Conservation (phyloP, 2,113 vertebrate species). For the Prionailurus viverrinus region DNA sequence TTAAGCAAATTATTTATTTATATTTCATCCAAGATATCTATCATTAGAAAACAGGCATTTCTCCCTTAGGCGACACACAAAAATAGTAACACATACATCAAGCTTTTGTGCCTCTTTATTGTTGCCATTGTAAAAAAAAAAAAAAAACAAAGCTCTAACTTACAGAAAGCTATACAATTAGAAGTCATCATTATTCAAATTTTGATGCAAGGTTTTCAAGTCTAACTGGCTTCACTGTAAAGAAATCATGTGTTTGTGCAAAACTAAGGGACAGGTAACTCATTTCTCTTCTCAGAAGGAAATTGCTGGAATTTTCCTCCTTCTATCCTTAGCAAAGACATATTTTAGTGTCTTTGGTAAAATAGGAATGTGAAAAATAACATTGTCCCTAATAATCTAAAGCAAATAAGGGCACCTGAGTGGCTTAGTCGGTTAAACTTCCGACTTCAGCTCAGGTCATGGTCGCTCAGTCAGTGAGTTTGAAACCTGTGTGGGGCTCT, state of each 20-base stretch:
- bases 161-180: background rate
- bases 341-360: background rate
- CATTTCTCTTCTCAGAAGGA: background rate
- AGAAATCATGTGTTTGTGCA: background rate
- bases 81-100: background rate
- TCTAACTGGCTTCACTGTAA: background rate
- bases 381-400: background rate
- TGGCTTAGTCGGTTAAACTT: too few species aligned
- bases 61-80: background rate
- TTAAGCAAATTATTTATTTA: background rate
- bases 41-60: background rate
- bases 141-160: background rate
- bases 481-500: too few species aligned
- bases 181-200: background rate
- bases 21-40: background rate
- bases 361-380: background rate
- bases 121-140: background rate
- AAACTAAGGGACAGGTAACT: background rate
- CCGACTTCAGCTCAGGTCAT: too few species aligned
- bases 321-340: background rate
- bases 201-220: background rate
- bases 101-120: background rate
- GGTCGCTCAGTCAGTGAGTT: too few species aligned
- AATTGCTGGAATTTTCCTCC: background rate
- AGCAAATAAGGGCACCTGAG: background rate